phyloP scores from a whole-genome alignment of 2,888 invertebrate genomes.

The Drosophila emarginata region DNA sequence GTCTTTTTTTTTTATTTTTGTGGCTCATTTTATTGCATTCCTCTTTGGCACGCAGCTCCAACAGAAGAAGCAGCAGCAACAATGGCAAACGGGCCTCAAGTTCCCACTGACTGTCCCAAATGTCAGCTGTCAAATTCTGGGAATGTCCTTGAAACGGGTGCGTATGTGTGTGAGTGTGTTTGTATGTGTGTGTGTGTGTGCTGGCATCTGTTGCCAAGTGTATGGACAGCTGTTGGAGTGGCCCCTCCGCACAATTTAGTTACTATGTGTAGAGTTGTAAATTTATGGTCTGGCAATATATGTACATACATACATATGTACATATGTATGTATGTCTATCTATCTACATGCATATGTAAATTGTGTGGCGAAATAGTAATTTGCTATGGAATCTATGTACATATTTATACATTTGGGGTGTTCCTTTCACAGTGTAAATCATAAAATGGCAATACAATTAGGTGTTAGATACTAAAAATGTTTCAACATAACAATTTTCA shows the following conservation, averaged over 20 bases:
- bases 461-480: not conserved
- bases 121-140: constrained; percentile 44
- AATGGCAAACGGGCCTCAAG: constrained; percentile 15
- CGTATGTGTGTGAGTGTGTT: constrained; percentile 17
- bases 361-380: constrained; percentile 2
- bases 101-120: constrained; percentile 30
- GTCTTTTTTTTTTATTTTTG: constrained; percentile 23
- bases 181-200: constrained; percentile 15
- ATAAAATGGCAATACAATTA: not conserved
- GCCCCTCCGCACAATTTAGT: constrained; percentile 21
- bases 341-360: constrained; percentile 4
- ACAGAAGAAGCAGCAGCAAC: not conserved
- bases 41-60: constrained; percentile 30
- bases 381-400: not conserved
- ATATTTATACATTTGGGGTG: not conserved
- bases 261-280: constrained; percentile 26
- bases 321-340: not conserved
- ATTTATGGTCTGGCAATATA: constrained; percentile 46
- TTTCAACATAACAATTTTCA: not conserved
- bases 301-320: not conserved
- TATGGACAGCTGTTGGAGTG: constrained; percentile 52
- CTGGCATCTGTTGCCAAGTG: constrained; percentile 45
- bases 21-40: constrained; percentile 44
- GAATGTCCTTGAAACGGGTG: constrained; percentile 38
- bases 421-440: not conserved